phyloP scores from a whole-genome alignment of 2,113 vertebrate species.

The Cinclus mexicanus region DNA sequence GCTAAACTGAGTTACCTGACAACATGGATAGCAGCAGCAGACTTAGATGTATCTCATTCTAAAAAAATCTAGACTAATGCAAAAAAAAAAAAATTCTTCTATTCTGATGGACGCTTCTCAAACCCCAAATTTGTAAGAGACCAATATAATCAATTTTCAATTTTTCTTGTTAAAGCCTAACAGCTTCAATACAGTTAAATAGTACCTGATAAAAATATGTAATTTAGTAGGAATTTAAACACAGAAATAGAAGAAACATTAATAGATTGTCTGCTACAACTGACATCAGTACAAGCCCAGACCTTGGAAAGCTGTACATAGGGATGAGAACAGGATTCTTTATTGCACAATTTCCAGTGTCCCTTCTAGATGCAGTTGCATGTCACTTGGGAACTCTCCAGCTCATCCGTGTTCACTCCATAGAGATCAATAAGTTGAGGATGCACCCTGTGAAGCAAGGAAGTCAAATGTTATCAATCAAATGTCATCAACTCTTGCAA shows the following conservation, averaged over 20 bases:
- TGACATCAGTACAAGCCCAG: not conserved
- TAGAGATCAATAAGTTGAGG: constrained; percentile 81
- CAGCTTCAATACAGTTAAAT: not conserved
- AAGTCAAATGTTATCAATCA: not conserved
- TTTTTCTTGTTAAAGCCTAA: not conserved
- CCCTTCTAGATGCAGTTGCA: constrained; percentile 78
- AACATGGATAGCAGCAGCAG: not conserved
- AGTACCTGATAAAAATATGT: not conserved
- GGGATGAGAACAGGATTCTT: not conserved
- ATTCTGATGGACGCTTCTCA: not conserved
- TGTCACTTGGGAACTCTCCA: constrained; percentile 70
- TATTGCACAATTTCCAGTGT: not conserved
- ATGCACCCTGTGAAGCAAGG: constrained; percentile 76
- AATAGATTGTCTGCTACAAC: not conserved
- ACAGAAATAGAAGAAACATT: not conserved
- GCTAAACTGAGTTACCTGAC: not conserved
- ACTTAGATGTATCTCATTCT: not conserved
- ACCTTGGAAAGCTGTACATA: not conserved
- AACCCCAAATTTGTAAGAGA: not conserved
- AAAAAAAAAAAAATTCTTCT: not conserved
- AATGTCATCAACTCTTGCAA: not conserved
- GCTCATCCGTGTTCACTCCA: constrained; percentile 75
- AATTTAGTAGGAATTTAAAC: not conserved
- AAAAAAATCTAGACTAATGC: not conserved
- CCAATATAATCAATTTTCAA: not conserved